Percentiles rank a stretch among this genome's conserved stretches.
Conservation (phyloP, 1,140 invertebrate species). For the Hylaeus anthracinus region DNA sequence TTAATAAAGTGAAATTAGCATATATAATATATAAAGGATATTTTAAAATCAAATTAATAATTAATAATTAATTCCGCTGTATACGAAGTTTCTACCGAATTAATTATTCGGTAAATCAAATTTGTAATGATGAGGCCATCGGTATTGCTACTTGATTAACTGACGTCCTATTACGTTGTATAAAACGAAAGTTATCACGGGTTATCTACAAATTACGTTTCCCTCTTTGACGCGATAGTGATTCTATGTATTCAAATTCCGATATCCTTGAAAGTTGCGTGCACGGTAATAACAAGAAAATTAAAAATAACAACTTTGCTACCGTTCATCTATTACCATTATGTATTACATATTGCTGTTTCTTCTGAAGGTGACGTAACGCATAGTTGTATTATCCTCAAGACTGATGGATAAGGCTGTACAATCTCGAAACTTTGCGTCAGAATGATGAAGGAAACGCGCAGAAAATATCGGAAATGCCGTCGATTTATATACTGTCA, state of each 20-base stretch:
- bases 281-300: neutral
- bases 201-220: neutral
- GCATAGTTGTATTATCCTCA: neutral
- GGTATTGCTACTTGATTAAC: too few relatives aligned
- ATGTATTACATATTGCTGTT: too few relatives aligned
- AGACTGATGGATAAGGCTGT: neutral
- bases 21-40: too few relatives aligned
- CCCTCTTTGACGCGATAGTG: neutral
- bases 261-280: neutral
- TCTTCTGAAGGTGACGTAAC: too few relatives aligned
- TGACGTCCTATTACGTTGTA: neutral
- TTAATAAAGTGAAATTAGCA: too few relatives aligned
- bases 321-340: too few relatives aligned
- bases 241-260: neutral
- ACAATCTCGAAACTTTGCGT: neutral
- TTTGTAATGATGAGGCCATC: too few relatives aligned
- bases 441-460: neutral
- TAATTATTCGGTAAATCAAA: too few relatives aligned
- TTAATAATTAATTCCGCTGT: too few relatives aligned
- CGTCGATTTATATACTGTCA: conserved; percentile 10
- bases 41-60: too few relatives aligned
- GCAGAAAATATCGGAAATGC: neutral
- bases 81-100: too few relatives aligned
- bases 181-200: neutral
- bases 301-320: neutral